phyloP scores from a whole-genome alignment of 1,140 invertebrate genomes.

The Muscidifurax raptorellus region DNA sequence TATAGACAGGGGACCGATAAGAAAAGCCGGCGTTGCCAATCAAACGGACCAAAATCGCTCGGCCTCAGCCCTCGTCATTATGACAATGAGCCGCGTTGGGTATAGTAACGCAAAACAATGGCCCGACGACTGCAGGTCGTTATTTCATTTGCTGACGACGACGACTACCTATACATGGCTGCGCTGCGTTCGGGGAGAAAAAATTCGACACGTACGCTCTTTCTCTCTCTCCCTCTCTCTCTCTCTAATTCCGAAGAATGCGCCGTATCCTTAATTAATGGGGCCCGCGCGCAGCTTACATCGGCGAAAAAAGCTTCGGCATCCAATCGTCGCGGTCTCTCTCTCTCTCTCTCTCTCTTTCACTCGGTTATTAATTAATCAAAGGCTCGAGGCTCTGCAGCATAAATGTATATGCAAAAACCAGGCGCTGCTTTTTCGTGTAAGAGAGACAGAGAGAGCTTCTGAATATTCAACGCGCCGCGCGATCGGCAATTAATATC shows the following conservation, averaged over 20 bases:
- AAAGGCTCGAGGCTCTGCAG: background rate
- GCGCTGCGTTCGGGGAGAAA: background rate
- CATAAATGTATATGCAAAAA: constrained; percentile 35
- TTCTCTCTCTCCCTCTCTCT: background rate
- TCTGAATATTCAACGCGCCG: constrained; percentile 43
- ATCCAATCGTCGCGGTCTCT: constrained; percentile 28
- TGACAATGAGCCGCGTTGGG: constrained; percentile 10
- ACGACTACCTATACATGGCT: too few relatives aligned
- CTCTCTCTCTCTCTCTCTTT: background rate
- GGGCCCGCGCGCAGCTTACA: background rate
- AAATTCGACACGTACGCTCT: background rate
- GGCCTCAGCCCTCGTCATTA: background rate
- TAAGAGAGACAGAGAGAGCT: background rate
- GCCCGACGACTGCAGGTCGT: background rate
- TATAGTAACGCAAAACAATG: constrained; percentile 23
- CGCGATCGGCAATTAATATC: constrained; percentile 43
- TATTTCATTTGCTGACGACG: background rate
- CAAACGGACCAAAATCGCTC: background rate
- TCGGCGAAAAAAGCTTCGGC: constrained; percentile 31
- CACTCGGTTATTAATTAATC: constrained; percentile 45
- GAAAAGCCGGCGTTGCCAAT: background rate
- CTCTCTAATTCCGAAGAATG: constrained; percentile 45
- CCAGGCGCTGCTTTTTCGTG: constrained; percentile 8
- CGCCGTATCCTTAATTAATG: constrained; percentile 50
- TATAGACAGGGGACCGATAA: background rate